Evolutionary conservation across 1,140 invertebrate species (phyloP).

Genomic region (Scaptodrosophila lebanonensis): DNA sequence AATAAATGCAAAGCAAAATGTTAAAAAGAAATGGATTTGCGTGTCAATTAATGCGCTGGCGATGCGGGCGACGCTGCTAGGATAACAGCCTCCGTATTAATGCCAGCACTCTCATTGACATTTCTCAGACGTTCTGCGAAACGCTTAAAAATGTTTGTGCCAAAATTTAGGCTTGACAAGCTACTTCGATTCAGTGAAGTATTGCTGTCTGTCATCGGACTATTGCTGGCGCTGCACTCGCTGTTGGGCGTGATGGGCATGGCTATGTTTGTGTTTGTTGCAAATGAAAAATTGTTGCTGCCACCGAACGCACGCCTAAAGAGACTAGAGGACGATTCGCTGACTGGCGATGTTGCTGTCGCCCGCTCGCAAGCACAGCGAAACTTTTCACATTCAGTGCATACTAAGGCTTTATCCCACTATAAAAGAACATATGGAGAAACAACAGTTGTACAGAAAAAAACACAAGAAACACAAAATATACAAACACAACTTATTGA

Average conservation of each 20-base stretch:
- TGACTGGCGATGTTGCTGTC: slow-evolving; percentile 22
- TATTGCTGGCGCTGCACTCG: slow-evolving; percentile 37
- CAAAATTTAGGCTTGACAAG: slow-evolving; percentile 51
- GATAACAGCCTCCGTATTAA: slow-evolving; percentile 27
- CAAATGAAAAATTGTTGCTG: slow-evolving; percentile 36
- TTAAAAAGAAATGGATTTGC: slow-evolving; percentile 24
- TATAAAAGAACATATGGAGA: slow-evolving; percentile 62
- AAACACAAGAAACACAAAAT: neutral
- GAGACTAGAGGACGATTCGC: slow-evolving; percentile 53
- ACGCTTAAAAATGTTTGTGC: slow-evolving; percentile 71
- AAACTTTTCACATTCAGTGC: slow-evolving; percentile 73
- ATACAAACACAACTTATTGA: neutral
- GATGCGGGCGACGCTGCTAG: too few relatives aligned
- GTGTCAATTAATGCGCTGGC: neutral
- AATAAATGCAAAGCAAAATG: slow-evolving; percentile 49
- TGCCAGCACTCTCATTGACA: slow-evolving; percentile 33
- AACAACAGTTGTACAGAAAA: slow-evolving; percentile 38
- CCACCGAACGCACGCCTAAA: slow-evolving; percentile 65
- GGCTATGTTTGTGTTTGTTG: slow-evolving; percentile 7
- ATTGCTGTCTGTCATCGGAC: slow-evolving; percentile 14
- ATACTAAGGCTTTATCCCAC: slow-evolving; percentile 76
- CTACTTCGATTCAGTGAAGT: slow-evolving; percentile 21
- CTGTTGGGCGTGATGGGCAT: slow-evolving; percentile 40
- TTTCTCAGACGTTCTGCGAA: slow-evolving; percentile 69
- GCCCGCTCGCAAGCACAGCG: slow-evolving; percentile 68